These are phyloP conservation scores for Arbacia lixula DNA, from an alignment of 53 echinoderm and acorn worm species.

Conservation along the genomic window DNA sequence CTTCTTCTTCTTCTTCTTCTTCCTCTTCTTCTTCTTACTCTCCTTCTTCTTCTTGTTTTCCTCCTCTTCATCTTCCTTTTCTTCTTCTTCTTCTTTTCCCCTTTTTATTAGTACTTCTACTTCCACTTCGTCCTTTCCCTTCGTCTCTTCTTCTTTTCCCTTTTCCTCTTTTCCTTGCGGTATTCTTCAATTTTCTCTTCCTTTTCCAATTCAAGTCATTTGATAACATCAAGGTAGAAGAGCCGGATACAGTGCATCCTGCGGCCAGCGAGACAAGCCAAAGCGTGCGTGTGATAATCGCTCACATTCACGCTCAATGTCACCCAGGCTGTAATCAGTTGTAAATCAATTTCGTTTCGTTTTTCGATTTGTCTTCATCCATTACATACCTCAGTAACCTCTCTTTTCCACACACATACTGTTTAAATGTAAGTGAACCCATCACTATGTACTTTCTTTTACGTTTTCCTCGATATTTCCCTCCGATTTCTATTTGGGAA, in stretches of 20 bases:
- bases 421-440: background rate
- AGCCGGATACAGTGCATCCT: background rate
- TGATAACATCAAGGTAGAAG: no score
- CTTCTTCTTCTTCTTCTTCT: no score
- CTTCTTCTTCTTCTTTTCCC: no score
- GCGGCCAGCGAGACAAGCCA: constrained; percentile 9
- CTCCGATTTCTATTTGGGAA: background rate
- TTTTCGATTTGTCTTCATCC: constrained; percentile 19
- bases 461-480: constrained; percentile 22
- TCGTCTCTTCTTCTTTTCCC: no score
- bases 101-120: no score
- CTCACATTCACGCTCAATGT: background rate
- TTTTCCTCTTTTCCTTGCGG: no score
- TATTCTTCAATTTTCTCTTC: no score
- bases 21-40: no score
- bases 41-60: no score
- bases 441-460: constrained; percentile 21
- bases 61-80: no score
- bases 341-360: constrained; percentile 37
- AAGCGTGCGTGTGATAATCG: constrained; percentile 20
- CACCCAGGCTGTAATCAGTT: constrained; percentile 30
- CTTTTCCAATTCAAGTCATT: no score
- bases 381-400: constrained; percentile 25
- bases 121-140: no score
- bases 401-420: constrained; percentile 2